Evolutionary conservation across 2,113 vertebrate species (phyloP).

Genomic region (Cromileptes altivelis): DNA sequence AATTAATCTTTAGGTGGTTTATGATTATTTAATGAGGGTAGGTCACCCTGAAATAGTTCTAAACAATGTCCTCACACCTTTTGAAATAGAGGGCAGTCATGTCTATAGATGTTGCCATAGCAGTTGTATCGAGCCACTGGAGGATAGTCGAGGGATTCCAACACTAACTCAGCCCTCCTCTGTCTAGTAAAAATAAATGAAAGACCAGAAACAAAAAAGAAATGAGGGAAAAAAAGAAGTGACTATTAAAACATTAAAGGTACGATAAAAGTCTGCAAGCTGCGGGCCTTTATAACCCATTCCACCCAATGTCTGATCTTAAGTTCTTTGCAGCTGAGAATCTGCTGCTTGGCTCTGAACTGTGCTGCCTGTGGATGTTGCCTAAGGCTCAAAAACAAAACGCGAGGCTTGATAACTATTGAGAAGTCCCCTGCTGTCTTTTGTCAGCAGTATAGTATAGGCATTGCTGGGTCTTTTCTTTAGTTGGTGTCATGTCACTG

Average conservation of each 20-base stretch:
- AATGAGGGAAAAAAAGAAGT: not conserved
- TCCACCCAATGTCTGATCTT: slow-evolving; percentile 8
- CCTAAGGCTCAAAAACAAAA: slow-evolving; percentile 27
- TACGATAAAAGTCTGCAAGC: slow-evolving; percentile 12
- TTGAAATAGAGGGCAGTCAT: not conserved
- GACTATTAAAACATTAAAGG: slow-evolving; percentile 13
- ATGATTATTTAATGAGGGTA: not conserved
- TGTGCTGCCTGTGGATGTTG: not conserved
- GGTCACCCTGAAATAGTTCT: not conserved
- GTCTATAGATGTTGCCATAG: not conserved
- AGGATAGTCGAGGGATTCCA: not conserved
- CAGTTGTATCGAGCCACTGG: not conserved
- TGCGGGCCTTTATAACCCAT: not conserved
- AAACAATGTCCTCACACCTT: not conserved
- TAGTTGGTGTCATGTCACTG: not conserved
- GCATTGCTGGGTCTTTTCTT: not conserved
- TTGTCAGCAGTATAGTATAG: not conserved
- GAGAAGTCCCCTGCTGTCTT: slow-evolving; percentile 1
- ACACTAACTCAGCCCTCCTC: not conserved
- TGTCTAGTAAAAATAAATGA: not conserved
- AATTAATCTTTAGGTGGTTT: not conserved
- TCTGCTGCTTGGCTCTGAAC: slow-evolving; percentile 26
- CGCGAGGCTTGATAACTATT: not conserved
- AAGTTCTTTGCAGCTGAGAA: slow-evolving; percentile 12
- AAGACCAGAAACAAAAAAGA: not conserved